Conservation (phyloP, 2,113 vertebrate species). For the Pseudopodoces humilis region DNA sequence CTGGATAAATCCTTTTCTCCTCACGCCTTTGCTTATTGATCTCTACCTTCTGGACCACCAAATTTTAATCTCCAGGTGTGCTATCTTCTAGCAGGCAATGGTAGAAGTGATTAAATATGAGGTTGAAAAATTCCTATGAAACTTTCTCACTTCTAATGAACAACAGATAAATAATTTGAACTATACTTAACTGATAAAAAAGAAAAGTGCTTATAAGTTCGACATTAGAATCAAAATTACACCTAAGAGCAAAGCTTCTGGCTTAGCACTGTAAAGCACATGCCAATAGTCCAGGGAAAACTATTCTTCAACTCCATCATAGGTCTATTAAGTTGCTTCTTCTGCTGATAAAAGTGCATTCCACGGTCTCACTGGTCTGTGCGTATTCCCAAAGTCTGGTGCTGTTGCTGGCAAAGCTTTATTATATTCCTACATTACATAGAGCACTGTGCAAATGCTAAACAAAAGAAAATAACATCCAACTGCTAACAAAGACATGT, state of each 20-base stretch:
- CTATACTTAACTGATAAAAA: background rate
- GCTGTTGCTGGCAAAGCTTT: background rate
- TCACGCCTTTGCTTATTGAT: background rate
- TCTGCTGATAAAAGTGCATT: background rate
- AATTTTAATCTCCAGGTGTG: background rate
- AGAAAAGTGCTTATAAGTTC: background rate
- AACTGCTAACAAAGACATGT: constrained; percentile 1
- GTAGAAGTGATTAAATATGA: background rate
- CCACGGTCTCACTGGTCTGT: background rate
- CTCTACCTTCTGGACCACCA: background rate
- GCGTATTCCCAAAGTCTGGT: background rate
- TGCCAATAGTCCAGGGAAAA: background rate
- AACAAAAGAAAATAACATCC: constrained; percentile 17
- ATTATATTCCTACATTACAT: background rate
- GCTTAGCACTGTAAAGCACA: background rate
- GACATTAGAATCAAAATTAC: background rate
- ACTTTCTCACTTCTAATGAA: background rate
- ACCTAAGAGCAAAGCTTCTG: background rate
- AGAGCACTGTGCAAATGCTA: background rate
- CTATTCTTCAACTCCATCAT: background rate
- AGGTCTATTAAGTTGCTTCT: background rate
- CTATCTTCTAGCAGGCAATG: background rate
- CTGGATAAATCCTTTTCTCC: background rate
- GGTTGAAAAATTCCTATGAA: background rate
- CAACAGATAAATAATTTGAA: background rate